Base-by-base conservation (phyloP, 2,888 invertebrate species). In the Theodoxus fluviatilis region DNA sequence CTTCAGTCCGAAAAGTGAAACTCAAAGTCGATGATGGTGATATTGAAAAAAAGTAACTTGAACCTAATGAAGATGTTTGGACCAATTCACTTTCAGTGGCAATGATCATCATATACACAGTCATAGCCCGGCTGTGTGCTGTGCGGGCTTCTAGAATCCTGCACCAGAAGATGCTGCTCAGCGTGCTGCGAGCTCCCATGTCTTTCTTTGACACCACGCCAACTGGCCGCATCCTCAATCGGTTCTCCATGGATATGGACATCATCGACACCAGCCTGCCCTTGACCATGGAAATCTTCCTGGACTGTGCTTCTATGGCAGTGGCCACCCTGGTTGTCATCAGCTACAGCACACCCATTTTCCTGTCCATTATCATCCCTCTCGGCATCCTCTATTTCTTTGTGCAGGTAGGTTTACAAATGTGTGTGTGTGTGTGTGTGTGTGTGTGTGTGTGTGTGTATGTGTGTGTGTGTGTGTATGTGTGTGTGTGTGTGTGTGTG, bases 131-230 rank as follows among this genome's bases (percentile, higher is more conserved):
- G n/a, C 68, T 55, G 12, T 73, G 79, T 31, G 81, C 82, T 79
- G 81, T 85, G 6, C 71, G 74, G 49, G 85, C 86, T 0, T 81
- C 83, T 1, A 75, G 78, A 4, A 70, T 70, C 12, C 79, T 85
- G 1, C 85, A 85, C 66, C 61, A 71, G 35, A 75, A 74, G 7
- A 82, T 85, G 82, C 72, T 85, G 35, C 31, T 72, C 18, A 82
- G 79, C 71, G 78, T 85, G 25, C 72, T 84, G 71, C 77, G 78
- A 35, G 75, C 81, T 7, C 83, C 85, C 0, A 84, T 87, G 82
- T 74, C 79, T 1, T 86, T 87, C 78, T 87, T 86, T 69, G 86
- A 86, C 73, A 87, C 87, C 0, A 88, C 88, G 9, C 88, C 88
- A 3, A 75, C 86, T 15, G 88, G 88, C 3, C 79, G 88, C 35